Percentiles rank a stretch among this genome's conserved stretches.
Evolutionary conservation across 1,140 invertebrate species (phyloP).

Genomic region (Wasmannia auropunctata): DNA sequence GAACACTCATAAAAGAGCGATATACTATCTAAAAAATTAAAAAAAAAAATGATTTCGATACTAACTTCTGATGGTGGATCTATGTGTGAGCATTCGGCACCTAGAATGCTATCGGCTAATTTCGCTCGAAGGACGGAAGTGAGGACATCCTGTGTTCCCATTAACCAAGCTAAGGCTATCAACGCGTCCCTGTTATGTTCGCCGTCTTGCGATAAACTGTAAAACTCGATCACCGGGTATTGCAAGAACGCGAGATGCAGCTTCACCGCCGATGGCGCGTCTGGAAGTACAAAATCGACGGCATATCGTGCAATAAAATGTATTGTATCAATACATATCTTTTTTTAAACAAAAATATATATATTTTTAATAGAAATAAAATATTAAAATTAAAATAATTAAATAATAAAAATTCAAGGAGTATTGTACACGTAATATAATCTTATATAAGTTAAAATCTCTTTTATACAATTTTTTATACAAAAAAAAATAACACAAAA

Average conservation of each 20-base stretch:
- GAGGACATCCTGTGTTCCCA: constrained; percentile 72
- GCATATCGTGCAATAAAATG: too few relatives aligned
- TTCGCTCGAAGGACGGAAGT: constrained; percentile 61
- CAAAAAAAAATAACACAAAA: too few relatives aligned
- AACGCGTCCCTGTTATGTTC: constrained; percentile 69
- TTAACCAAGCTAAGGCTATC: constrained; percentile 77
- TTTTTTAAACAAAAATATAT: too few relatives aligned
- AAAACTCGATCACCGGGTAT: constrained; percentile 77
- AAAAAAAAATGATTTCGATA: not conserved
- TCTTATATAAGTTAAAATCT: too few relatives aligned
- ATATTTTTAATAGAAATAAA: too few relatives aligned
- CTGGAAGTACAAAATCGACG: constrained; percentile 66
- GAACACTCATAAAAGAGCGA: too few relatives aligned
- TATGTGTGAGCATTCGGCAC: constrained; percentile 57
- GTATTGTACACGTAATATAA: too few relatives aligned
- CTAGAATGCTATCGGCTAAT: constrained; percentile 66
- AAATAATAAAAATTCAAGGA: too few relatives aligned
- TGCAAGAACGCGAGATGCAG: constrained; percentile 77
- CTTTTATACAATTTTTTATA: too few relatives aligned
- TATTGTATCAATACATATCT: too few relatives aligned
- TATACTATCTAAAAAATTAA: too few relatives aligned
- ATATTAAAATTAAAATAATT: too few relatives aligned
- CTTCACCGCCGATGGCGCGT: constrained; percentile 69
- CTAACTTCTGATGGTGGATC: not conserved
- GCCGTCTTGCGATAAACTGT: constrained; percentile 53